phyloP scores from a whole-genome alignment of 1,140 invertebrate genomes.

The Hermatobates lingyangjiaoensis region DNA sequence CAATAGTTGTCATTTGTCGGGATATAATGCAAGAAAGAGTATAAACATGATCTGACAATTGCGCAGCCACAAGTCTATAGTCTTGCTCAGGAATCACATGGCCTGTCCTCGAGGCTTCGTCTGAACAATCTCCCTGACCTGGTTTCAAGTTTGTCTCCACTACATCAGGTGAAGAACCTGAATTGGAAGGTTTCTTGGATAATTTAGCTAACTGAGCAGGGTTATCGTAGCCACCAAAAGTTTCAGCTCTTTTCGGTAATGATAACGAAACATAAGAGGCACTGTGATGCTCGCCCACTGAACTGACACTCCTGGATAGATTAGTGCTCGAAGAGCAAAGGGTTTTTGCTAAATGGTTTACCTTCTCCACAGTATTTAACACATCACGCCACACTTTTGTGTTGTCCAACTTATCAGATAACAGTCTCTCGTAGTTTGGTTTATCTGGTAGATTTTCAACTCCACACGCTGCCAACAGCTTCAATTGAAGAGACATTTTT shows the following conservation, averaged over 20 bases:
- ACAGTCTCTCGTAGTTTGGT: conserved; percentile 35
- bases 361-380: conserved; percentile 46
- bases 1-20: conserved; percentile 68
- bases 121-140: not conserved
- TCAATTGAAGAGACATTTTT: conserved; percentile 65
- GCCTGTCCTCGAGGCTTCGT: conserved; percentile 21
- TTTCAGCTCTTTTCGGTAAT: conserved; percentile 76
- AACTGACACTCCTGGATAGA: conserved; percentile 72
- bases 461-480: conserved; percentile 44
- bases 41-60: conserved; percentile 61
- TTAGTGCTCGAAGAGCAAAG: conserved; percentile 48
- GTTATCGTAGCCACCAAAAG: conserved; percentile 84
- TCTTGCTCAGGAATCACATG: conserved; percentile 32
- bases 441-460: conserved; percentile 27
- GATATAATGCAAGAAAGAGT: conserved; percentile 63
- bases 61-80: conserved; percentile 48
- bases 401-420: conserved; percentile 37
- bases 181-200: not conserved
- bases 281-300: conserved; percentile 74
- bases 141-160: not conserved
- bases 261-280: conserved; percentile 60
- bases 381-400: conserved; percentile 47
- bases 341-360: conserved; percentile 47
- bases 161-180: not conserved
- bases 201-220: no score